Base-by-base conservation (phyloP, 2,888 invertebrate species). In the Cheilosia scutellata region DNA sequence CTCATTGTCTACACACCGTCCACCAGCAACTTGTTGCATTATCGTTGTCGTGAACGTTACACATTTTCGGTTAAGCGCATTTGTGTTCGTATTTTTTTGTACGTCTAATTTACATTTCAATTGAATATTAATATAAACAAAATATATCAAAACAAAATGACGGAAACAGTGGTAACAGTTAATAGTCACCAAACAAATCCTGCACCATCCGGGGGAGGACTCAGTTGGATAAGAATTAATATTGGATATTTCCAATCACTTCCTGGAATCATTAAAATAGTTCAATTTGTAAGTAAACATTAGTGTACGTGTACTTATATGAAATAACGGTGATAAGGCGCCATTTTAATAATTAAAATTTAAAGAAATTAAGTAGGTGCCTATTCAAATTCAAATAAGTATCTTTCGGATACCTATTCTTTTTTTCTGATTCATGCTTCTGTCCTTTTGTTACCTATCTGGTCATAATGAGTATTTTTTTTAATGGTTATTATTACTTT, bases 161-260 rank as follows among this genome's bases (percentile, higher is more conserved):
- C 96, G 92, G 96, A 96, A 94, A 96, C 96, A 90, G 96, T 96
- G 90, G 96, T 96, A 90, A 96, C 95, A 90, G 95, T 96, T 92
- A 95, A 96, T 91, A 95, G 95, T 91, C 95, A 93, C 93, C 95
- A 93, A 92, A 88, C 92, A 88, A 90, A 91, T 87, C 80, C 92
- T 88, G 87, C 91, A 71, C 92, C 93, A 87, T 89, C 89, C 75
- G 91, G 91, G 25, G 88, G 92, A 71, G 89, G 89, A 57, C 91
- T 96, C 88, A 94, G 95, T 88, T 96, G 96, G 95, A 94, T 97
- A 90, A 95, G 95, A 93, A 93, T 96, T 90, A 96, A 97, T 93
- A 90, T 95, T 89, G 94, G 95, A 90, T 97, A 98, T 92, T 97
- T 96, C 93, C 95, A 94, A 93, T 96, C 96, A 57, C 93, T 95